Evolutionary conservation across 2,797 vertebrate genomes (phyloP), one percentile per base, ranked within the genome.

Genomic region (Oreortyx pictus): DNA sequence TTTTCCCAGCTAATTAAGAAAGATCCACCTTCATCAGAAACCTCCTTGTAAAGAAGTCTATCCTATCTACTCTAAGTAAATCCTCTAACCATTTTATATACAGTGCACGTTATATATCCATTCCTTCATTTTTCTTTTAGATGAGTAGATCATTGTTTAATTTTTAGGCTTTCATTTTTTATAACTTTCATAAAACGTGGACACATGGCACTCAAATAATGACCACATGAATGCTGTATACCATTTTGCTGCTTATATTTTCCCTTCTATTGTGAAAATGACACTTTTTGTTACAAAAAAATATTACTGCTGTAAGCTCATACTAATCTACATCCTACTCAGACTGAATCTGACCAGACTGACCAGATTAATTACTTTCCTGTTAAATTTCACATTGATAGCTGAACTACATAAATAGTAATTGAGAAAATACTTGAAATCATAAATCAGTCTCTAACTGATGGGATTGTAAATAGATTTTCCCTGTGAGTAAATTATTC

Each of bases 151-250:
- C 75, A 75, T 62, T 15, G 2, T 93, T 3, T 49, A 77, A 67
- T 62, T 93, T 92, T 91, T 89, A 89, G 17, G 7, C 11, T 9
- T 2, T 59, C 23, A 44, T 37, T 73, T 93, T 90, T 91, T 85
- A 78, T 5, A 72, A 9, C 9, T 80, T 94, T 78, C 66, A 59
- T 75, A 73, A 83, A 62, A 72, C 72, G 54, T 2, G 3, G 22
- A 56, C 3, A 15, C 61, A 33, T 10, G 9, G 5, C 59, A 66
- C 25, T 70, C n/a, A 78, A 68, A 67, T 80, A 68, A 83, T 86
- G 24, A 39, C 47, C 88, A 89, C 41, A 82, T 85, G 79, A 86
- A 59, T 81, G 17, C 6, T 68, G 7, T 75, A 50, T 78, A 59
- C 6, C 5, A 47, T 74, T 82, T 89, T 16, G 19, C 3, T 79